A percentile compares a stretch with the other conserved stretches of the same genome.
Conservation (phyloP, 2,888 invertebrate species). For the Harpagoxenus sublaevis region DNA sequence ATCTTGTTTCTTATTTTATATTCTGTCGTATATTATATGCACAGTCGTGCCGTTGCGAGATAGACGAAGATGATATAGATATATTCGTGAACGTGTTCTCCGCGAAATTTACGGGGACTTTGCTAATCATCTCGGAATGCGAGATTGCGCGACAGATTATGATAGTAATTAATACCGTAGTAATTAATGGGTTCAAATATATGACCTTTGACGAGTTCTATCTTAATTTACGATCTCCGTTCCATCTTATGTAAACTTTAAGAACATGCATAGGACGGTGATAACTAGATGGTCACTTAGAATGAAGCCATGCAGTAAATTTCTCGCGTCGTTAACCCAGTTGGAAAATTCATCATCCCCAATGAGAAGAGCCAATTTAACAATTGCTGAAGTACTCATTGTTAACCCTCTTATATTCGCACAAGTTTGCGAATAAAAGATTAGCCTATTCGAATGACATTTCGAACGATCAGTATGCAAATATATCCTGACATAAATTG, state of each 20-base stretch:
- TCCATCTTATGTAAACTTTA: constrained; percentile 13
- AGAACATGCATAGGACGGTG: not conserved
- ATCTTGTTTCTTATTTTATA: not conserved
- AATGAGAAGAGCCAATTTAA: not conserved
- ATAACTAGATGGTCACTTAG: not conserved
- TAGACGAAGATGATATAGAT: not conserved
- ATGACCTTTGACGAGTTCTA: constrained; percentile 14
- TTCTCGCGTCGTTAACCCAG: constrained; percentile 14
- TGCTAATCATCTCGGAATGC: constrained; percentile 14
- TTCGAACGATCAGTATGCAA: not conserved
- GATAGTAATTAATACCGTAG: not conserved
- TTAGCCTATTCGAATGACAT: not conserved
- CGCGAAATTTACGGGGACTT: constrained; percentile 11
- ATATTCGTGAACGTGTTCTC: constrained; percentile 1
- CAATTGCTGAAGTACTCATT: not conserved
- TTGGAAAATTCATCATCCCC: constrained; percentile 1
- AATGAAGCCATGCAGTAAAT: not conserved
- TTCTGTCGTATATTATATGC: not conserved
- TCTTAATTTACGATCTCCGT: constrained; percentile 8
- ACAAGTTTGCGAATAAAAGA: not conserved
- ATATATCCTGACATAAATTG: not conserved
- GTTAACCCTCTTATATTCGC: not conserved
- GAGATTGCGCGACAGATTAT: constrained; percentile 21
- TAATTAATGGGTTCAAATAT: constrained; percentile 24
- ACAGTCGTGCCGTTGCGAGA: not conserved